phyloP scores from a whole-genome alignment of 2,797 vertebrate genomes.

The Micrastur ruficollis region DNA sequence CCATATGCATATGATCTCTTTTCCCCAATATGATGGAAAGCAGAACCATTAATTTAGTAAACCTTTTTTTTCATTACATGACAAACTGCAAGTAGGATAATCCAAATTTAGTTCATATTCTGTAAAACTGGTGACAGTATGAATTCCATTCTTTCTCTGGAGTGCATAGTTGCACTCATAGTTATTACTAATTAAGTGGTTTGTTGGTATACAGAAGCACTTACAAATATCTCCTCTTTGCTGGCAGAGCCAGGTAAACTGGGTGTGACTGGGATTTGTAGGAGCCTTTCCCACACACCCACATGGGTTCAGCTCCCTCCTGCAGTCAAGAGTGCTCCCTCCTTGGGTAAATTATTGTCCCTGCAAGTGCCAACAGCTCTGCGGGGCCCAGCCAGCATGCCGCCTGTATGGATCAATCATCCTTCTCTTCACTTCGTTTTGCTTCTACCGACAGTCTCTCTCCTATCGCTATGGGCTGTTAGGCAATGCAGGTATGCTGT shows the following conservation, averaged over 20 bases:
- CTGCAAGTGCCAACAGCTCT: background rate
- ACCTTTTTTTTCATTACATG: background rate
- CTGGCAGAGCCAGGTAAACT: background rate
- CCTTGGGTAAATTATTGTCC: background rate
- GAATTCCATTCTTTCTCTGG: background rate
- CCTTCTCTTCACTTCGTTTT: background rate
- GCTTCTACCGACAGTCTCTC: background rate
- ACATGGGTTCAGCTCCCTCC: background rate
- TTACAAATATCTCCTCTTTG: background rate
- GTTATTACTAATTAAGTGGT: background rate
- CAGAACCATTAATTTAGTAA: background rate
- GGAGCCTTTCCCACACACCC: background rate
- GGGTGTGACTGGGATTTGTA: background rate
- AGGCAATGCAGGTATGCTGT: background rate
- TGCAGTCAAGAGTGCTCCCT: background rate
- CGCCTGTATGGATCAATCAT: background rate
- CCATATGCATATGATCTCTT: background rate
- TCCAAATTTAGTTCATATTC: background rate
- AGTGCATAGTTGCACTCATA: background rate
- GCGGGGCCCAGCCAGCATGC: background rate
- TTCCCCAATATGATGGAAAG: background rate
- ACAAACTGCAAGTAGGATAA: background rate
- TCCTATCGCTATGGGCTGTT: background rate
- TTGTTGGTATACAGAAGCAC: background rate
- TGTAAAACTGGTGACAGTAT: background rate